Percentiles rank a stretch among this genome's conserved stretches.
Conservation (phyloP, 2,888 invertebrate species). For the Antitype chi region DNA sequence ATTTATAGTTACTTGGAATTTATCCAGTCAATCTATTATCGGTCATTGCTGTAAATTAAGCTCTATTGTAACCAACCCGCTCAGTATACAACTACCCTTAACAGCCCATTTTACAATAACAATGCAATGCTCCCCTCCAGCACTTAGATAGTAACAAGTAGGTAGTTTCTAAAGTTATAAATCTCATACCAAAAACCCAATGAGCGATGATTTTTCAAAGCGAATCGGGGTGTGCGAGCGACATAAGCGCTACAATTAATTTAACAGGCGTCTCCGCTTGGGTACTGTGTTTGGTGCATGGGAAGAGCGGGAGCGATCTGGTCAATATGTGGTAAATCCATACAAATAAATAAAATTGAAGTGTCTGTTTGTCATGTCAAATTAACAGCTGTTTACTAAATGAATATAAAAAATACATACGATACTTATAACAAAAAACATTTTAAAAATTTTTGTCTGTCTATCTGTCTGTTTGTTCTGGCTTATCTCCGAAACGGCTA, state of each 20-base stretch:
- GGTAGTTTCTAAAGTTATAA: conserved; percentile 72
- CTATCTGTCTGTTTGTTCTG: no score
- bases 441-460: no score
- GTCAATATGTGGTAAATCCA: not conserved
- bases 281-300: conserved; percentile 41
- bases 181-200: conserved; percentile 77
- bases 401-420: no score
- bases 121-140: conserved; percentile 35
- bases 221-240: conserved; percentile 82
- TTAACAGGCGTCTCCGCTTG: conserved; percentile 78
- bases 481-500: no score
- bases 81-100: conserved; percentile 3
- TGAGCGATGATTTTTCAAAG: conserved; percentile 88
- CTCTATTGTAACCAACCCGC: conserved; percentile 6
- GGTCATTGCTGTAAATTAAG: conserved; percentile 15
- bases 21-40: not conserved
- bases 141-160: conserved; percentile 57
- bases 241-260: conserved; percentile 88
- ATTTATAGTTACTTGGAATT: not conserved
- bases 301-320: conserved; percentile 5
- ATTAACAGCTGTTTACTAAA: no score
- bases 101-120: conserved; percentile 30
- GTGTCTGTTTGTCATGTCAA: no score
- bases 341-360: no score
- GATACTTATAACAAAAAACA: no score